Base-by-base conservation (phyloP, 2,888 invertebrate species). In the Pandemis cinnamomeana region DNA sequence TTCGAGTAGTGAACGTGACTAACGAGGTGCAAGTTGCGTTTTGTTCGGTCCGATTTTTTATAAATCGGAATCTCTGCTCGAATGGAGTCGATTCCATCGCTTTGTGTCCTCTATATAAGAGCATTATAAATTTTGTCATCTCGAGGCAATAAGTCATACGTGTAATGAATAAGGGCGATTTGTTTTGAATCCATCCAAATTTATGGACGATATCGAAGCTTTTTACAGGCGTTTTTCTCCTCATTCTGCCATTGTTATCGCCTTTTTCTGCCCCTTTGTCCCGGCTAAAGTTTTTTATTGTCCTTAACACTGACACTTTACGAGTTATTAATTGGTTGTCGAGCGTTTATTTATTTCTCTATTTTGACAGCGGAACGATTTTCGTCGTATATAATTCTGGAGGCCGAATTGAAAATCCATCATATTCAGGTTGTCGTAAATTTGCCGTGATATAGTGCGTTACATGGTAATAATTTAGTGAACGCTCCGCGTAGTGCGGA, bases 301-400 rank as follows among this genome's bases (percentile, higher is more conserved):
- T 91, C 86, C 88, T 91, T 87, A 89, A 88, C 90, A 91, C 86
- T 93, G 93, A 93, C 93, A 90, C 89, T 94, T 94, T 94, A 93
- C 93, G 93, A 93, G 93, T 93, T 94, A 94, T 94, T 94, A 94
- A 94, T 94, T 94, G 93, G 91, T 90, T 93, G 94, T 94, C 94
- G 90, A 86, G 85, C 86, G 87, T 90, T 92, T 93, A 93, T 94
- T 94, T 93, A 93, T 94, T 91, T 92, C 92, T 92, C 91, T 93
- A 94, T 94, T 93, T 94, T 93, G 94, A 92, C 91, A 90, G 86
- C 86, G 87, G 84, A 85, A 83, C 88, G 87, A 92, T 92, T 93
- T 92, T 91, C 91, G 91, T 83, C 89, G 88, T 93, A 91, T 89
- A 92, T 78, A 76, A 74, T 91, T 89, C 90, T 87, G 87, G 87